Base-by-base conservation (phyloP, 2,797 vertebrate species). In the Sphenopsis melanotis region DNA sequence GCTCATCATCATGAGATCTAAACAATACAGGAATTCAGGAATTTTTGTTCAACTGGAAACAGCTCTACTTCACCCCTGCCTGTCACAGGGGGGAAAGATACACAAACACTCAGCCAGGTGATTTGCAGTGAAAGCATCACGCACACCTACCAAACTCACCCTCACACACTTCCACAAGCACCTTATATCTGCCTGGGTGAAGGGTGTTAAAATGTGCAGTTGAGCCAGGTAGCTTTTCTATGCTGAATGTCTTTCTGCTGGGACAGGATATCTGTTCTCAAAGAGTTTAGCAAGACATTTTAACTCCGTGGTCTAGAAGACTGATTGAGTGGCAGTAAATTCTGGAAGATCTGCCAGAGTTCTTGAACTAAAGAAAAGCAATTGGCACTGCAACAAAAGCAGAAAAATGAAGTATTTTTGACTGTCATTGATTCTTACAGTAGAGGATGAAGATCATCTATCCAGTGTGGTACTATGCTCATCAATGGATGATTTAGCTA, bases 71-170 rank as follows among this genome's bases (percentile, higher is more conserved):
- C 20, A 26, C 26, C 20, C 17, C 23, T 53, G 27, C 8, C 37
- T 50, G 36, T 64, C 23, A 27, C 6, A 29, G 14, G 37, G 27
- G 4, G 26, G 10, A 56, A 89, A 44, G 27, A 74, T 41, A 30
- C 11, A 55, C 1, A 1, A 41, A 27, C 3, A 2, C 19, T 55
- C 2, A 7, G 17, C 13, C 8, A 7, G 4, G 63, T 85, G 71
- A 61, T 56, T 66, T 56, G 21, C 26, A 83, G n/a, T n/a, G 52
- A 69, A 78, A 24, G 12, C 21, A 85, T 56, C 60, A 49, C 23
- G 53, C 2, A 15, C 15, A 44, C 18, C 29, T 65, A 29, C 26
- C n/a, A 72, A 55, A 69, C 29, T 49, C 46, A 41, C 10, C 11
- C 27, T 71, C 32, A 4, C 39, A 32, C 21, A 39, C 24, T 22